Evolutionary conservation across 2,797 vertebrate genomes (phyloP).

Genomic region (Psittacula echo): DNA sequence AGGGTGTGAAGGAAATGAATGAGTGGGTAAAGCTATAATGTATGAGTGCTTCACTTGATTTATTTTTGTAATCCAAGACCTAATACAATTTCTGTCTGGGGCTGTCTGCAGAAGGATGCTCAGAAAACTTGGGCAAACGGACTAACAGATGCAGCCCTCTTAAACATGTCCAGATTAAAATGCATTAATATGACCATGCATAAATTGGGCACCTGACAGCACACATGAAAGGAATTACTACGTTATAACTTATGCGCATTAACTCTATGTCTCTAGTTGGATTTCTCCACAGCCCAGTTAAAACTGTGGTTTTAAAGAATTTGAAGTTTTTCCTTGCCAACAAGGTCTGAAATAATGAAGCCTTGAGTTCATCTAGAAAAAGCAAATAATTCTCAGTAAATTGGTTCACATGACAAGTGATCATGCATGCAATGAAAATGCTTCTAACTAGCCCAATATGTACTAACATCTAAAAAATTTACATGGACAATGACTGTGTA

Average conservation of each 20-base stretch:
- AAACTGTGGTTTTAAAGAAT: background rate
- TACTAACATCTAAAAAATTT: background rate
- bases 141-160: background rate
- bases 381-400: background rate
- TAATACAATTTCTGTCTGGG: background rate
- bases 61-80: background rate
- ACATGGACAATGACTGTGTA: background rate
- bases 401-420: background rate
- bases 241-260: background rate
- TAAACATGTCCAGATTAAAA: background rate
- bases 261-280: background rate
- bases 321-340: background rate
- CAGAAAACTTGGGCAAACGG: background rate
- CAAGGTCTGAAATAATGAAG: background rate
- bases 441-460: background rate
- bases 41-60: background rate
- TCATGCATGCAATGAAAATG: background rate
- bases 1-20: background rate
- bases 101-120: background rate
- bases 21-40: background rate
- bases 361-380: background rate
- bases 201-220: background rate
- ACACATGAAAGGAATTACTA: background rate
- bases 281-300: background rate
- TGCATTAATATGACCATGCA: background rate